phyloP scores from a whole-genome alignment of 2,113 vertebrate genomes.

The Tichodroma muraria region DNA sequence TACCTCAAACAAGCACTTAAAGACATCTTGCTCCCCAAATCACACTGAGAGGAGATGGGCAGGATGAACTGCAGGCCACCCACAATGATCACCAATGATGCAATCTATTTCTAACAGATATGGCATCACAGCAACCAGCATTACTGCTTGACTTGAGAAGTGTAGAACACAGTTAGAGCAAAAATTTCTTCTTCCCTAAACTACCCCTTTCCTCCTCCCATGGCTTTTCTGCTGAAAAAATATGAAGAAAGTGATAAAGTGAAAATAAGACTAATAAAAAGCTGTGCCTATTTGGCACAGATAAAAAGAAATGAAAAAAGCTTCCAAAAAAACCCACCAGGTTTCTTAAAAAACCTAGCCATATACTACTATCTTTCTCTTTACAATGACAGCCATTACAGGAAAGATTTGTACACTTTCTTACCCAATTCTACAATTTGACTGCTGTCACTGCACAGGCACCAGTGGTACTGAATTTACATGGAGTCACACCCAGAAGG shows the following conservation, averaged over 20 bases:
- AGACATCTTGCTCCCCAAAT: neutral
- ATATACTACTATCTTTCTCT: neutral
- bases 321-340: neutral
- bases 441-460: neutral
- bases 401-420: neutral
- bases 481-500: neutral
- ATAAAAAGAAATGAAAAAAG: neutral
- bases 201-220: neutral
- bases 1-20: neutral
- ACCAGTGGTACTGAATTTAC: neutral
- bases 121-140: neutral
- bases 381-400: neutral
- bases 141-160: neutral
- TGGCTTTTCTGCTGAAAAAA: neutral
- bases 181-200: neutral
- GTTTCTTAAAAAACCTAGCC: neutral
- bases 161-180: neutral
- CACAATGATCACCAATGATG: neutral
- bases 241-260: neutral
- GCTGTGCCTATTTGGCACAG: neutral
- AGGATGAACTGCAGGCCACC: neutral
- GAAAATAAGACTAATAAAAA: neutral
- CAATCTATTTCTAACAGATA: neutral
- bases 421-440: neutral
- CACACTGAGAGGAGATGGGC: neutral